These are phyloP conservation scores for Lypha dubia DNA, from an alignment of 2,888 invertebrate genomes.

Conservation along the genomic window DNA sequence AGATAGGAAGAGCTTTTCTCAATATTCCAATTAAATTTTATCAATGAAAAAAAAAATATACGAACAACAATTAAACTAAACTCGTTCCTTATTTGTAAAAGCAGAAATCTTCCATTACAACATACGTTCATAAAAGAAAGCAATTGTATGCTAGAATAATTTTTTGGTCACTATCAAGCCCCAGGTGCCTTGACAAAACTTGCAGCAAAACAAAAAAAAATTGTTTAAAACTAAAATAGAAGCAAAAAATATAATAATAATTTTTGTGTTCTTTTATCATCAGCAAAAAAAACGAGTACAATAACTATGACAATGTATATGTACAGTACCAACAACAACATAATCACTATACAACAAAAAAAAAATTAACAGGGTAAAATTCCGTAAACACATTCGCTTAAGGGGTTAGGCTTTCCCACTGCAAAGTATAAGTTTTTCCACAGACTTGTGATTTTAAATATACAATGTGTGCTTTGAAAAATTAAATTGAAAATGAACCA, in stretches of 20 bases:
- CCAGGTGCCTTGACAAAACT: constrained; percentile 68
- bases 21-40: too few species aligned
- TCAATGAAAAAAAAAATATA: neutral
- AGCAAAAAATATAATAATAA: neutral
- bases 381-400: constrained; percentile 32
- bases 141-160: constrained; percentile 69
- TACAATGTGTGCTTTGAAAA: too few species aligned
- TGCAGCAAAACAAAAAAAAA: constrained; percentile 49
- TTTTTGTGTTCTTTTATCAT: constrained; percentile 8
- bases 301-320: neutral
- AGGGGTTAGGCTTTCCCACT: constrained; percentile 23
- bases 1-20: too few species aligned
- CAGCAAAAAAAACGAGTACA: constrained; percentile 12
- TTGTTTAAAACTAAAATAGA: neutral
- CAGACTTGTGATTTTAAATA: too few species aligned
- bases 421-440: neutral
- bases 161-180: constrained; percentile 72
- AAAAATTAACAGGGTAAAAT: constrained; percentile 42
- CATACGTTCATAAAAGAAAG: constrained; percentile 36
- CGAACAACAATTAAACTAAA: neutral
- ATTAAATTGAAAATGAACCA: too few species aligned
- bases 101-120: neutral
- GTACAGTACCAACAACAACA: constrained; percentile 5
- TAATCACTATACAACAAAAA: constrained; percentile 44
- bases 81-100: neutral